Evolutionary conservation across 2,888 invertebrate genomes (phyloP), one percentile per base, ranked within the genome.

Genomic region (Mythimna vitellina): DNA sequence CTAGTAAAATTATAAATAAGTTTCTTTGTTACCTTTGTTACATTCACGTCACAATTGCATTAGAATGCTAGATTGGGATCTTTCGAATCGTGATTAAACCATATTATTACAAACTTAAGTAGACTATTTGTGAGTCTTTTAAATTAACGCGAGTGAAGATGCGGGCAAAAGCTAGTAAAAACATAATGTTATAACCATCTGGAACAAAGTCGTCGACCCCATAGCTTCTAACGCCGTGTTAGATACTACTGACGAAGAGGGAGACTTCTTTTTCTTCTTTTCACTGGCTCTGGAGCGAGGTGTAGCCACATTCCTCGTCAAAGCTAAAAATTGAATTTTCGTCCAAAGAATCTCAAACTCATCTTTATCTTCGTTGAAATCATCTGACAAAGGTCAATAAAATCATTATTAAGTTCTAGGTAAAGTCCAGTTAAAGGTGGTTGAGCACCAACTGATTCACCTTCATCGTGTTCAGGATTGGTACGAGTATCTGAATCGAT

Each of bases 171-270:
- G 12, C 14, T 42, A 35, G n/a, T 60, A 25, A 38, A 57, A 57
- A 65, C 25, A 57, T 12, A 42, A 67, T 42, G 12, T 53, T 32
- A 20, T 54, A 81, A 95, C 95, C 93, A 93, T 91, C 64, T 93
- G 92, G 87, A 95, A 95, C 89, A 95, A 89, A 3, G 93, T 93
- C 5, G 92, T 88, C 20, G 95, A 93, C 58, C 95, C 95, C 76
- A 92, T 85, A 4, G 89, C 92, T 67, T 86, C 91, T 65, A 91
- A 51, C 17, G 86, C 91, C n/a, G 89, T 83, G 51, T 91, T 89
- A 20, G 93, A 92, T 3, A 83, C 86, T 9, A 90, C 57, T 3
- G 94, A 93, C 12, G 93, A 89, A 32, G 83, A 85, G 0, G 92
- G 86, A 10, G 91, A 88, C 73, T 78, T 92, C 85, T 93, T 94